These are phyloP conservation scores for Sipha flava DNA, from an alignment of 1,140 invertebrate species.

Conservation along the genomic window DNA sequence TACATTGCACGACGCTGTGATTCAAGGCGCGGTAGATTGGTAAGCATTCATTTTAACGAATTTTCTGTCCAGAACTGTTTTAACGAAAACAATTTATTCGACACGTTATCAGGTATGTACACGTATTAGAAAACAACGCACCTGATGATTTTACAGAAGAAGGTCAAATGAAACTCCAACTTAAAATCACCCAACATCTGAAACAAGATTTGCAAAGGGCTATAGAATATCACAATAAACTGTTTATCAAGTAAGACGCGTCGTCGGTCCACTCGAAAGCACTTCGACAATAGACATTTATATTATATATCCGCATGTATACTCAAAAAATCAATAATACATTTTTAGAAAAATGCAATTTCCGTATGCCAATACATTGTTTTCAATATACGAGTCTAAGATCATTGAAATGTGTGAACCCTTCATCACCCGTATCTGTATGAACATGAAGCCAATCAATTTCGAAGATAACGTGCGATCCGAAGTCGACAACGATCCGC, in stretches of 20 bases:
- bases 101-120: constrained; percentile 54
- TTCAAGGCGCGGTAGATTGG: constrained; percentile 65
- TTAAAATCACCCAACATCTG: constrained; percentile 71
- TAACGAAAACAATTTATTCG: no score
- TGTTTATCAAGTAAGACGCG: constrained; percentile 64
- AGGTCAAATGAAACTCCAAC: constrained; percentile 60
- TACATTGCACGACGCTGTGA: constrained; percentile 57
- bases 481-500: constrained; percentile 50
- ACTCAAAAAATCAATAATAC: no score
- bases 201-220: constrained; percentile 72
- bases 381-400: constrained; percentile 36
- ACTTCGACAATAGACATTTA: no score
- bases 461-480: constrained; percentile 45
- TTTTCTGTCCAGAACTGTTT: no score
- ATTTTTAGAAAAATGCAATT: constrained; percentile 19
- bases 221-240: constrained; percentile 68
- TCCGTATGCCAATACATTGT: not conserved
- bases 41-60: constrained; percentile 35
- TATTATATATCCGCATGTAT: no score
- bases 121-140: constrained; percentile 60
- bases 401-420: constrained; percentile 61
- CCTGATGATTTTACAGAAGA: constrained; percentile 51
- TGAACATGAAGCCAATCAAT: constrained; percentile 57
- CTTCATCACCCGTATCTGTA: constrained; percentile 61
- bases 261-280: no score